Percentiles rank a stretch among this genome's conserved stretches.
Evolutionary conservation across 1,140 invertebrate genomes (phyloP).

Genomic region (Drosophila pruinosa): DNA sequence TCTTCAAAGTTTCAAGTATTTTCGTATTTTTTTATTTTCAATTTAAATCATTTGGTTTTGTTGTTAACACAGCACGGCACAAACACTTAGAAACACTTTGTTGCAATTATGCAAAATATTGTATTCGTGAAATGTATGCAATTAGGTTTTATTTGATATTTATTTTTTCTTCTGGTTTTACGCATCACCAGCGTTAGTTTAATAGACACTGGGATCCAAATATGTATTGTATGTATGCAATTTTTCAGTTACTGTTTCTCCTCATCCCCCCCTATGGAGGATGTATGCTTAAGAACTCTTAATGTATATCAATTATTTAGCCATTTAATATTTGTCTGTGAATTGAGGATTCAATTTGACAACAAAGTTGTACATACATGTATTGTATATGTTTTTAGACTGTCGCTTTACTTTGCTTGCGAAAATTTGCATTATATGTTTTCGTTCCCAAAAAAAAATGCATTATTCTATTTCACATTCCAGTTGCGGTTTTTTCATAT

Average conservation of each 20-base stretch:
- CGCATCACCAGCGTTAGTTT: neutral
- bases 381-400: neutral
- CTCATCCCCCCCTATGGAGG: neutral
- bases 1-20: slow-evolving; percentile 11
- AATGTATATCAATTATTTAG: slow-evolving; percentile 1
- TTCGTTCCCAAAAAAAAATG: neutral
- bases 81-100: slow-evolving; percentile 51
- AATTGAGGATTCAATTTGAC: neutral
- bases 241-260: slow-evolving; percentile 9
- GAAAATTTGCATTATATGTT: neutral
- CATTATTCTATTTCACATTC: neutral
- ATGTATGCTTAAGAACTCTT: neutral
- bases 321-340: neutral
- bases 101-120: slow-evolving; percentile 47
- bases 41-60: neutral
- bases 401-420: too few species aligned
- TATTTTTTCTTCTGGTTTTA: neutral
- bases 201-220: neutral
- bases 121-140: slow-evolving; percentile 4
- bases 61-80: slow-evolving; percentile 32
- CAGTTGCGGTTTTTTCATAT: neutral
- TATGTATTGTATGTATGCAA: neutral
- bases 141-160: neutral
- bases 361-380: neutral
- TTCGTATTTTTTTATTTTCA: neutral